Conservation (phyloP, 2,797 vertebrate species). For the Threskiornis aethiopicus region DNA sequence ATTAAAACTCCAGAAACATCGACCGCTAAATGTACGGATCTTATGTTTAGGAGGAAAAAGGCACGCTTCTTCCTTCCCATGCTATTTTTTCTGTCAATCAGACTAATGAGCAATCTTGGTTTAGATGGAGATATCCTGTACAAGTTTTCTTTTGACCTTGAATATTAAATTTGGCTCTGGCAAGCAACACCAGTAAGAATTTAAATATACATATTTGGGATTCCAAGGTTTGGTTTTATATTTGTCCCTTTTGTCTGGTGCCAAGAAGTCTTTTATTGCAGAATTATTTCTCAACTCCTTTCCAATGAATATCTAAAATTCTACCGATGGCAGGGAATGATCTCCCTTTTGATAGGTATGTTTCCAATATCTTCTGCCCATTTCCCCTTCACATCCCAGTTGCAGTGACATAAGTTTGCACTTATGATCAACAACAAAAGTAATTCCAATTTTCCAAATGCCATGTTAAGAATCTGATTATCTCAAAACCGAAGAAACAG, state of each 20-base stretch:
- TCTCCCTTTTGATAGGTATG: background rate
- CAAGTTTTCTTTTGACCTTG: constrained; percentile 32
- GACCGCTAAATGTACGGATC: background rate
- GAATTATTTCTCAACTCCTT: background rate
- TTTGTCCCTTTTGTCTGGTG: background rate
- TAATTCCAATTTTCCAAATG: background rate
- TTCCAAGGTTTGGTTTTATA: background rate
- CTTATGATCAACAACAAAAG: background rate
- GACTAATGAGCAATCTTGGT: background rate
- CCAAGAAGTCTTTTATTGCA: background rate
- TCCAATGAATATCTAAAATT: background rate
- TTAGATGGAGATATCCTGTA: background rate
- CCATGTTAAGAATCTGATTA: background rate
- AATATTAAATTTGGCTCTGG: background rate
- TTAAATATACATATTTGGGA: background rate
- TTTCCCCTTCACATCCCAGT: background rate
- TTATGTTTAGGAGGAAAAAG: background rate
- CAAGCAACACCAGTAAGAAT: background rate
- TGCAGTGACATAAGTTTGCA: background rate
- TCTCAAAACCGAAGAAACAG: background rate
- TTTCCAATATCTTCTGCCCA: background rate
- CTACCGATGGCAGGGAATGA: background rate
- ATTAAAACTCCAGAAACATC: background rate
- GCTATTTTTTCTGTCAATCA: background rate
- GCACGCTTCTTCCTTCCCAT: background rate